Percentiles rank a stretch among this genome's conserved stretches.
Conservation (phyloP, 2,888 invertebrate genomes). For the Cephus spinipes region DNA sequence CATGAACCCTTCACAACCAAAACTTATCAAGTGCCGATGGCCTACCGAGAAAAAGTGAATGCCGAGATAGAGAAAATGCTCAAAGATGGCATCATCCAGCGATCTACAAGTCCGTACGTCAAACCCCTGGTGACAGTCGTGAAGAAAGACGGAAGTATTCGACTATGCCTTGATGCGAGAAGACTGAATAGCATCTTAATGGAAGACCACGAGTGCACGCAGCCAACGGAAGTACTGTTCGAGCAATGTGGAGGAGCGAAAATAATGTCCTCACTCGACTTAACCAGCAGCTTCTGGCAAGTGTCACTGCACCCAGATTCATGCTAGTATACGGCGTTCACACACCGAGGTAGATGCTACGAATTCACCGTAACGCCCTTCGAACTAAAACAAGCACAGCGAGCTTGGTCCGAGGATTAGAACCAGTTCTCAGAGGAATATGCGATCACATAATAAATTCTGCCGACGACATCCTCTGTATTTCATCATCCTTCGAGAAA, state of each 20-base stretch:
- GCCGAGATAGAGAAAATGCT: slow-evolving; percentile 15
- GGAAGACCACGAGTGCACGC: slow-evolving; percentile 17
- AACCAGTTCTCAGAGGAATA: not conserved
- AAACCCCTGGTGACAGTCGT: slow-evolving; percentile 13
- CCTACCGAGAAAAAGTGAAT: not conserved
- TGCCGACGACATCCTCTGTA: slow-evolving; percentile 2
- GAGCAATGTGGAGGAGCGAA: slow-evolving; percentile 12
- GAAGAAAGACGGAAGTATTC: slow-evolving; percentile 12
- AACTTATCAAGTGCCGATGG: not conserved
- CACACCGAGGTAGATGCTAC: slow-evolving; percentile 25
- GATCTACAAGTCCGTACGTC: slow-evolving; percentile 11
- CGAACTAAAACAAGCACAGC: slow-evolving; percentile 22
- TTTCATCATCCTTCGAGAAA: not conserved
- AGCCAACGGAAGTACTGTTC: slow-evolving; percentile 16
- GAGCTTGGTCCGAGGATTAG: not conserved
- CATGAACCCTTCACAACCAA: slow-evolving; percentile 4
- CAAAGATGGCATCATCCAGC: slow-evolving; percentile 10
- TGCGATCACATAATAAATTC: not conserved
- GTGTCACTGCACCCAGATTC: slow-evolving; percentile 22
- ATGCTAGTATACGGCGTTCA: slow-evolving; percentile 31
- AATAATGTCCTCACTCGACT: slow-evolving; percentile 23
- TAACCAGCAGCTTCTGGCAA: slow-evolving; percentile 33
- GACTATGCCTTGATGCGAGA: slow-evolving; percentile 15
- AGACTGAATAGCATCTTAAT: slow-evolving; percentile 17
- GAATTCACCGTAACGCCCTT: slow-evolving; percentile 30